Conservation (phyloP, 2,888 invertebrate species). For the Spodoptera exigua region DNA sequence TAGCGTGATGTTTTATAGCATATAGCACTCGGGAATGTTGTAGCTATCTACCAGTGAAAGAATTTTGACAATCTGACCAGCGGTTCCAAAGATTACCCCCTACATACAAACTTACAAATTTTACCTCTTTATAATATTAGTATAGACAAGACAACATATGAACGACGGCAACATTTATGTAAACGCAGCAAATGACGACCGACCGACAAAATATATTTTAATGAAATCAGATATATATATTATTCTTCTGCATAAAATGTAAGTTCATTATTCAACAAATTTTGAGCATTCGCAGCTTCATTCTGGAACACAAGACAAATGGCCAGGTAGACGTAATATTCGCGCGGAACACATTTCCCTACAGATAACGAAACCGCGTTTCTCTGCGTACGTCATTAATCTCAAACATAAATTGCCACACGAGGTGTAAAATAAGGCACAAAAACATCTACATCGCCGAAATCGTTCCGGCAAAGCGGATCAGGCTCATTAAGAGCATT, state of each 20-base stretch:
- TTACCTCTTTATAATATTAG: too few species aligned
- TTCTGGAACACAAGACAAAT: conserved; percentile 43
- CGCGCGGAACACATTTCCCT: conserved; percentile 25
- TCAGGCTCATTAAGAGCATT: conserved; percentile 55
- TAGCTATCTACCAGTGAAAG: too few species aligned
- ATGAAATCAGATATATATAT: neutral
- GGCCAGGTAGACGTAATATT: conserved; percentile 39
- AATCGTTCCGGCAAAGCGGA: conserved; percentile 47
- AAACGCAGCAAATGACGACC: too few species aligned
- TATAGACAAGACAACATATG: too few species aligned
- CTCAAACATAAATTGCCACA: conserved; percentile 54
- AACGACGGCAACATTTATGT: too few species aligned
- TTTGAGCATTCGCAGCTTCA: conserved; percentile 24
- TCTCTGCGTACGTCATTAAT: conserved; percentile 50
- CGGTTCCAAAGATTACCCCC: too few species aligned
- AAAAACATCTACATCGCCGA: conserved; percentile 50
- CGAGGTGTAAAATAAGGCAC: conserved; percentile 57
- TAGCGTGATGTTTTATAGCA: too few species aligned
- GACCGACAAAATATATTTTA: too few species aligned
- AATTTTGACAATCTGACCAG: too few species aligned
- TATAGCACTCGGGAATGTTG: too few species aligned
- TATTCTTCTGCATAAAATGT: conserved; percentile 19
- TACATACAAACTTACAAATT: too few species aligned
- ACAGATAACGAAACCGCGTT: conserved; percentile 48
- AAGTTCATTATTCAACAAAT: conserved; percentile 29